These are phyloP conservation scores for Oryctes rhinoceros DNA, from an alignment of 1,140 invertebrate species.

Conservation along the genomic window DNA sequence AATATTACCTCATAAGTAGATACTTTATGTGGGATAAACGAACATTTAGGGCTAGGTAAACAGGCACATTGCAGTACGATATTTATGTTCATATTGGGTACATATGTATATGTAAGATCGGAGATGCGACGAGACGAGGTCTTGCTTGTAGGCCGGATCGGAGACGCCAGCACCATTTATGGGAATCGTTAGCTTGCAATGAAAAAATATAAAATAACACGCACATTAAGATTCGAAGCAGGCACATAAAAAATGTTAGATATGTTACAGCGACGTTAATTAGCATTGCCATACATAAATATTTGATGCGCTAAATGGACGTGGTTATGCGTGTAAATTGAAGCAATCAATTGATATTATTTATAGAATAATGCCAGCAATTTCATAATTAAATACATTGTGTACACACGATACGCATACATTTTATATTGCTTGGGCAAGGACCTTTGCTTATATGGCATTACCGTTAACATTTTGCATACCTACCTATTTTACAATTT, in stretches of 20 bases:
- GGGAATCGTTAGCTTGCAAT: background rate
- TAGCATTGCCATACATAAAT: too few species aligned
- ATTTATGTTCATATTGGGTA: background rate
- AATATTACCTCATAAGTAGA: conserved; percentile 1
- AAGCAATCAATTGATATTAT: too few species aligned
- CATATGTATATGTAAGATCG: background rate
- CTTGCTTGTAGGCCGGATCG: background rate
- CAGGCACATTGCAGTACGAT: background rate
- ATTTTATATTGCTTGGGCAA: too few species aligned
- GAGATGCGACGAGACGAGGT: background rate
- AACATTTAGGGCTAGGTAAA: background rate
- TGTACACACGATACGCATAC: too few species aligned
- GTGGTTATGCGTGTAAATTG: too few species aligned
- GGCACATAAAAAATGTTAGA: background rate
- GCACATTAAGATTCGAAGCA: background rate
- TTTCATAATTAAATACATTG: too few species aligned
- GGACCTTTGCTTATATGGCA: too few species aligned
- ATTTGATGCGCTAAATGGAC: too few species aligned
- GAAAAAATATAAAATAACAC: background rate
- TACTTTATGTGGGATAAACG: background rate
- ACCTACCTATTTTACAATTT: too few species aligned
- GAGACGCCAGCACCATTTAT: conserved; percentile 12
- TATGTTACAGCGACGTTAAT: too few species aligned
- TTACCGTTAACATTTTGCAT: too few species aligned
- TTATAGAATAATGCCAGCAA: too few species aligned